phyloP scores from a whole-genome alignment of 2,113 vertebrate genomes.

The Chaetodon trifascialis region DNA sequence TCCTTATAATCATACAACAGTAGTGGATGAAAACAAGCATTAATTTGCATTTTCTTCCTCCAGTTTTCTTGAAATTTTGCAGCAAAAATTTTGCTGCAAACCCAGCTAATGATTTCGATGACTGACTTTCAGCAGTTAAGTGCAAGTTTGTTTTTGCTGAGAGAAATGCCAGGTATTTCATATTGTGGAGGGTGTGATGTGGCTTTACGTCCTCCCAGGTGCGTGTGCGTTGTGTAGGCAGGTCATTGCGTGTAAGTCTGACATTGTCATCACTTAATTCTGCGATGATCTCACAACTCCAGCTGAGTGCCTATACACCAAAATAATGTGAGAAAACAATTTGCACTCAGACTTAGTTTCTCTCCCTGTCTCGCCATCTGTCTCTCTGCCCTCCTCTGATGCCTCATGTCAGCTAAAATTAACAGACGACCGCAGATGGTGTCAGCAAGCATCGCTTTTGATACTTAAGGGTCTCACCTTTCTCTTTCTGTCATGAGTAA shows the following conservation, averaged over 20 bases:
- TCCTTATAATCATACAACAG: too few species aligned
- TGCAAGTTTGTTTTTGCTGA: not conserved
- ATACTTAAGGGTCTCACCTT: slow-evolving; percentile 46
- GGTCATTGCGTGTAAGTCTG: slow-evolving; percentile 17
- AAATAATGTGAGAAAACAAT: slow-evolving; percentile 75
- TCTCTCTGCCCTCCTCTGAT: slow-evolving; percentile 41
- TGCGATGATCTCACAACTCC: slow-evolving; percentile 62
- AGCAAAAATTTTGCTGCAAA: too few species aligned
- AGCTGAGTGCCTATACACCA: slow-evolving; percentile 35
- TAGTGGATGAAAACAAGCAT: too few species aligned
- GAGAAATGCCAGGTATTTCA: not conserved
- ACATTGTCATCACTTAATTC: slow-evolving; percentile 60
- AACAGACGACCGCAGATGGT: slow-evolving; percentile 58
- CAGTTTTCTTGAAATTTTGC: too few species aligned
- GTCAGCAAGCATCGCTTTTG: slow-evolving; percentile 44
- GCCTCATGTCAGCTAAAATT: slow-evolving; percentile 65
- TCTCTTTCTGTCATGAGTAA: slow-evolving; percentile 26
- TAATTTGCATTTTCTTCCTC: too few species aligned
- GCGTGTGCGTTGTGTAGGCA: slow-evolving; percentile 26
- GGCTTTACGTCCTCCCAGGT: slow-evolving; percentile 7
- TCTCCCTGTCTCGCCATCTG: slow-evolving; percentile 61
- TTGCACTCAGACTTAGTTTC: slow-evolving; percentile 60
- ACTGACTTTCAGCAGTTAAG: too few species aligned
- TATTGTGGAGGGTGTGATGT: not conserved
- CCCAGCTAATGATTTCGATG: not conserved